phyloP scores from a whole-genome alignment of 2,888 invertebrate species.

The Hydroisotoma schaefferi region DNA sequence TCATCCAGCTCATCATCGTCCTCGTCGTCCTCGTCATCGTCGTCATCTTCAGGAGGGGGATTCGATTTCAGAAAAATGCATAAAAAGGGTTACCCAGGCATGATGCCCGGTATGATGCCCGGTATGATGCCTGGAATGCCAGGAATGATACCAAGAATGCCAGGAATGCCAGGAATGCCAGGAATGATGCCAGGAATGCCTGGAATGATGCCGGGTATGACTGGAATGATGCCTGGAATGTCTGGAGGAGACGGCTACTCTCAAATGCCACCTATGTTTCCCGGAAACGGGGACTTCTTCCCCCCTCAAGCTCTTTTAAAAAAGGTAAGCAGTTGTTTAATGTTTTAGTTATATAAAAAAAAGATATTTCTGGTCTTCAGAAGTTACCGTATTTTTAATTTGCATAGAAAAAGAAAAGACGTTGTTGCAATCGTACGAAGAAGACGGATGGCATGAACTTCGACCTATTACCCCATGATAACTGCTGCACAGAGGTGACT shows the following conservation, averaged over 20 bases:
- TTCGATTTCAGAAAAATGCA: neutral
- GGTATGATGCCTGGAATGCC: neutral
- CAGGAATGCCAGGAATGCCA: neutral
- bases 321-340: too few relatives aligned
- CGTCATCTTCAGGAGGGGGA: too few relatives aligned
- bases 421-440: neutral
- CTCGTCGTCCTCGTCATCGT: too few relatives aligned
- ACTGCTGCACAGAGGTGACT: constrained; percentile 40
- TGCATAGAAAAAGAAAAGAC: neutral
- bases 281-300: neutral
- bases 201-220: neutral
- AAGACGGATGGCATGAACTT: constrained; percentile 29
- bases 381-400: too few relatives aligned
- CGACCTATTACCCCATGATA: constrained; percentile 32
- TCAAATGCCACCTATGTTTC: neutral
- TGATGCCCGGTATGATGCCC: neutral
- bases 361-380: too few relatives aligned
- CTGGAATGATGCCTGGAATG: neutral
- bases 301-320: neutral
- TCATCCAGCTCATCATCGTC: too few relatives aligned
- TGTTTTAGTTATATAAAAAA: too few relatives aligned
- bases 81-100: neutral
- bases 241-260: neutral
- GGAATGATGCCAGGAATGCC: neutral
- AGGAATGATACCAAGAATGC: neutral